Conservation (phyloP, 2,797 vertebrate genomes). For the Alfaro cultratus region DNA sequence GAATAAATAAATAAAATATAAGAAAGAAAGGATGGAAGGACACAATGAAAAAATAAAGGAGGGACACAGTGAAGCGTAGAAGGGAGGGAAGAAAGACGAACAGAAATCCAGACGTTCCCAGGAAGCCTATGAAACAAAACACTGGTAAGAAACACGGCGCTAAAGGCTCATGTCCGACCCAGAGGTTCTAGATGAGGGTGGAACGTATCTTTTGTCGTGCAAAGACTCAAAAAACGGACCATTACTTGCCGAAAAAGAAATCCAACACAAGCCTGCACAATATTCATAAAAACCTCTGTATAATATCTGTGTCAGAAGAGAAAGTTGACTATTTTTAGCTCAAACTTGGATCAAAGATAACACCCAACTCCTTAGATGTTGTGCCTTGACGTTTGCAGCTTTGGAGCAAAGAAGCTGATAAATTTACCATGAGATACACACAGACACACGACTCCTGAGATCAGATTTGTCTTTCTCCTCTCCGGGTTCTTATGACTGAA, state of each 20-base stretch:
- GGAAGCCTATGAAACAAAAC: background rate
- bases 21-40: background rate
- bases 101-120: background rate
- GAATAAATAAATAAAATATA: background rate
- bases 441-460: conserved; percentile 12
- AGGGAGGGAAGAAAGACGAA: background rate
- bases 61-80: background rate
- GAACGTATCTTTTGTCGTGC: background rate
- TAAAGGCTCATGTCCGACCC: background rate
- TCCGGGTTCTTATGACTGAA: conserved; percentile 31
- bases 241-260: background rate
- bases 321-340: conserved; percentile 14
- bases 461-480: conserved; percentile 10
- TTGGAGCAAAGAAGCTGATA: conserved; percentile 37
- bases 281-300: background rate
- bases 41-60: background rate
- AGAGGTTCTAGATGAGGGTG: background rate
- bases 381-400: conserved; percentile 23
- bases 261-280: background rate
- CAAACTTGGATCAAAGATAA: conserved; percentile 44
- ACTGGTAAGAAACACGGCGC: background rate
- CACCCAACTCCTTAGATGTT: conserved; percentile 22
- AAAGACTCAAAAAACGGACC: background rate
- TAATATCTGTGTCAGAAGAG: background rate
- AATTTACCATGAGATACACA: conserved; percentile 34